Evolutionary conservation across 2,888 invertebrate species (phyloP).

Genomic region (Acleris emargana): DNA sequence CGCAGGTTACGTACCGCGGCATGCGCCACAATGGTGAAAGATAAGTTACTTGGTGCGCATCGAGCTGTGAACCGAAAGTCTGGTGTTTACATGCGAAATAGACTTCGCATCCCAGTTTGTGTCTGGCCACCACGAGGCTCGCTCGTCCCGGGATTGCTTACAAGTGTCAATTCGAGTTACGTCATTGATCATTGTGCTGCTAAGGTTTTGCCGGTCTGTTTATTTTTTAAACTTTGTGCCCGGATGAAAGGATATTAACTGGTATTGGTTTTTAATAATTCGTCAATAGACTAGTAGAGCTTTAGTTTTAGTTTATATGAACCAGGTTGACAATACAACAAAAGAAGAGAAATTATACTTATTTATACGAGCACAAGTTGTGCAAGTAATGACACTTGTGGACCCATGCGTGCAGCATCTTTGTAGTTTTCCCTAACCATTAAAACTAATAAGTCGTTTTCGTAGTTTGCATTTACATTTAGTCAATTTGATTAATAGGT

Average conservation of each 20-base stretch:
- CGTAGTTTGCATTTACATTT: background rate
- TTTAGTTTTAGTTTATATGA: background rate
- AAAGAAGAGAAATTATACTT: constrained; percentile 5
- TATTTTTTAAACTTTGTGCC: constrained; percentile 36
- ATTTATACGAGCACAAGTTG: background rate
- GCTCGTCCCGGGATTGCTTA: constrained; percentile 56
- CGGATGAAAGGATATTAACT: constrained; percentile 26
- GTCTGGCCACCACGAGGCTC: constrained; percentile 67
- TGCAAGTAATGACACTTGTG: constrained; percentile 10
- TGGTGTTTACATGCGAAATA: constrained; percentile 81
- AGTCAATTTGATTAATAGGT: too few relatives aligned
- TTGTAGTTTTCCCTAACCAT: constrained; percentile 4
- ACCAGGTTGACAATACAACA: background rate
- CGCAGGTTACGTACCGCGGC: constrained; percentile 63
- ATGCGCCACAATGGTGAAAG: constrained; percentile 83
- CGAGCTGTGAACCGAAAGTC: constrained; percentile 83
- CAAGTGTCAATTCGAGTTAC: constrained; percentile 43
- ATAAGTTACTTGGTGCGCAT: constrained; percentile 82
- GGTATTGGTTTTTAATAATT: constrained; percentile 10
- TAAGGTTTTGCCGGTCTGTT: constrained; percentile 35
- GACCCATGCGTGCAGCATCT: constrained; percentile 23
- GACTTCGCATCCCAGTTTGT: constrained; percentile 71
- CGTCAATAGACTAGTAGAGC: too few relatives aligned
- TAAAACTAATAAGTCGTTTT: background rate
- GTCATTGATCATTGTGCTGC: constrained; percentile 35